Evolutionary conservation across 92 coral and sea anemone species (phyloP).

Genomic region (Phenganax stokvisi): DNA sequence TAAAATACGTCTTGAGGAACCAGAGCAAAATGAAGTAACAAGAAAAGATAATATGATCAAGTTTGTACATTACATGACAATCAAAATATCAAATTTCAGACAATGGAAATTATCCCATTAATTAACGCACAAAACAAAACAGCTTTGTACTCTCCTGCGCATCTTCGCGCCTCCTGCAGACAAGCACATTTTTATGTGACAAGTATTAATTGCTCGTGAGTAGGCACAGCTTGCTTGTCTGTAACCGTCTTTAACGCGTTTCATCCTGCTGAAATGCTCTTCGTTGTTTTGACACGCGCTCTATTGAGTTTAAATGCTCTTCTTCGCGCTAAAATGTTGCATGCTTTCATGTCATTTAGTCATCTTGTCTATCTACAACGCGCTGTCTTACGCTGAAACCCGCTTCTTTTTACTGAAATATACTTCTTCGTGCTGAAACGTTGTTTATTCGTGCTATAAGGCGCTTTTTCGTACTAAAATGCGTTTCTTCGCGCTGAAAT

Average conservation of each 20-base stretch:
- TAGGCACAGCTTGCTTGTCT: neutral
- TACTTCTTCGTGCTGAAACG: neutral
- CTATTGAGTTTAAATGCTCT: neutral
- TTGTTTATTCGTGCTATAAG: neutral
- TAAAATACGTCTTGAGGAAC: slow-evolving; percentile 66
- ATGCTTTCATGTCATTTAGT: too few species aligned
- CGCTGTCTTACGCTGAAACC: neutral
- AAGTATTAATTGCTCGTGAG: too few species aligned
- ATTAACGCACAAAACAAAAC: too few species aligned
- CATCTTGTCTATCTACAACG: neutral
- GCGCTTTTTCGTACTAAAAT: neutral
- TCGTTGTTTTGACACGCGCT: neutral
- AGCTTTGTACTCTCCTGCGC: too few species aligned
- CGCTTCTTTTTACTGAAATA: neutral
- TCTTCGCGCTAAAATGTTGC: neutral
- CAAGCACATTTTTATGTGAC: too few species aligned
- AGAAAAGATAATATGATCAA: slow-evolving; percentile 49
- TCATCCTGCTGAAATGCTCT: neutral
- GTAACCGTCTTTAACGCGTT: neutral
- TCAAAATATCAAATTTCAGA: too few species aligned
- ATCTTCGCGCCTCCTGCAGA: too few species aligned
- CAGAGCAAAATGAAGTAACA: slow-evolving; percentile 47
- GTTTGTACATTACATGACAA: slow-evolving; percentile 30
- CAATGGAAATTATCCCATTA: too few species aligned
- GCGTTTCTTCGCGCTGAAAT: neutral